Conservation (phyloP, 2,797 vertebrate species). For the Heliangelus exortis region DNA sequence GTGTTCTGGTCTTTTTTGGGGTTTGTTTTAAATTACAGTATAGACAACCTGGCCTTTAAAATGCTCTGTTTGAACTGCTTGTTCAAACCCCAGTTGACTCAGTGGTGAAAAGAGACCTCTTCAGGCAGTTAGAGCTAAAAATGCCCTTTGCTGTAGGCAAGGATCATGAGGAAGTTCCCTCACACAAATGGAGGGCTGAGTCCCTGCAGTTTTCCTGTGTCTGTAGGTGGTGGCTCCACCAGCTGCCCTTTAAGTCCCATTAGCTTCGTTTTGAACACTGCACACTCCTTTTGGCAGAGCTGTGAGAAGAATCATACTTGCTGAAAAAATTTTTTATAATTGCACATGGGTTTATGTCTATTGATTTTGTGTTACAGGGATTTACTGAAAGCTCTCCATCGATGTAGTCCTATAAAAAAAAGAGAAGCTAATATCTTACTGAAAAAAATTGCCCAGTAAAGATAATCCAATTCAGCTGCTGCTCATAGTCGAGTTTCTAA, state of each 20-base stretch:
- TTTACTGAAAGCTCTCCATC: not conserved
- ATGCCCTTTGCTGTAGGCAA: not conserved
- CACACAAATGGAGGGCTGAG: not conserved
- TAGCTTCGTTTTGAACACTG: not conserved
- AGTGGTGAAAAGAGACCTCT: not conserved
- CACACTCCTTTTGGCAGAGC: not conserved
- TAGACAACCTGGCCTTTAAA: too few species aligned
- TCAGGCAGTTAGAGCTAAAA: not conserved
- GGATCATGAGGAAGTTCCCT: not conserved
- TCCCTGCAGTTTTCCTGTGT: not conserved
- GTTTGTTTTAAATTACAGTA: too few species aligned
- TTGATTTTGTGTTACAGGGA: not conserved
- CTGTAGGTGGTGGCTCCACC: not conserved
- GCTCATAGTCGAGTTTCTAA: not conserved
- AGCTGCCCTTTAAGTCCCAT: not conserved
- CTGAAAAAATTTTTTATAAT: not conserved
- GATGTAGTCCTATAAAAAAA: not conserved
- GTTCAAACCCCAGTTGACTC: not conserved
- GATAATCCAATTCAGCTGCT: conserved; percentile 19
- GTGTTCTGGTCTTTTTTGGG: too few species aligned
- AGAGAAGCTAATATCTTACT: not conserved
- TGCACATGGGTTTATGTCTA: not conserved
- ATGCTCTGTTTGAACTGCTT: not conserved
- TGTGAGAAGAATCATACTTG: not conserved
- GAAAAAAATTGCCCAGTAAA: conserved; percentile 6